These are phyloP conservation scores for Macrosoma leucophasiata DNA, from an alignment of 2,888 invertebrate species.

Conservation along the genomic window DNA sequence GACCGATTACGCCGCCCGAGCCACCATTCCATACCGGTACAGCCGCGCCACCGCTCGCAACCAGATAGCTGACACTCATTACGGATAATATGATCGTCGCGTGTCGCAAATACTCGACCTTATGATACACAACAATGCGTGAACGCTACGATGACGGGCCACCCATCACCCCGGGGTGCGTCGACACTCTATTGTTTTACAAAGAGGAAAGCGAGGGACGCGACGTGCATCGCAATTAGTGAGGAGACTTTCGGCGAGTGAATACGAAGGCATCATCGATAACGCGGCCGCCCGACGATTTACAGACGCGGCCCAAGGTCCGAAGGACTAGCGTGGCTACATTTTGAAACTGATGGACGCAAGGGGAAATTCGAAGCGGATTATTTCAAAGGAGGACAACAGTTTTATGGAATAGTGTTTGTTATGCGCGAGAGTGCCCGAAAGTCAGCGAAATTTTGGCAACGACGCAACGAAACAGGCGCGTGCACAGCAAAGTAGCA, in stretches of 20 bases:
- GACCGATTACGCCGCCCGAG: constrained; percentile 54
- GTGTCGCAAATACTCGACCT: constrained; percentile 30
- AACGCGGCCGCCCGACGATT: constrained; percentile 39
- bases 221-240: constrained; percentile 60
- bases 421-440: constrained; percentile 47
- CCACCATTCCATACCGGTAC: constrained; percentile 65
- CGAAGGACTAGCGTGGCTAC: constrained; percentile 47
- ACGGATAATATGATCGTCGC: constrained; percentile 34
- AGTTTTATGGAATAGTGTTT: constrained; percentile 41
- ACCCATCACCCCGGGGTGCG: constrained; percentile 55
- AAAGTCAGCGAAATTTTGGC: constrained; percentile 65
- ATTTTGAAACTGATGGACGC: constrained; percentile 31
- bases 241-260: constrained; percentile 68
- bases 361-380: constrained; percentile 38
- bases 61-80: constrained; percentile 41
- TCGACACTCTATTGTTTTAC: constrained; percentile 53
- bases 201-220: constrained; percentile 66
- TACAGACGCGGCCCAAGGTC: constrained; percentile 48
- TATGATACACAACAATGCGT: constrained; percentile 18
- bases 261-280: constrained; percentile 58
- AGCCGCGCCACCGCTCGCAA: constrained; percentile 53
- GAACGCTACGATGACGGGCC: constrained; percentile 42
- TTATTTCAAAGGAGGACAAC: constrained; percentile 36
- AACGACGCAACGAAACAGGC: constrained; percentile 34
- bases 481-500: constrained; percentile 35